These are phyloP conservation scores for Drosophila willistoni DNA, from an alignment of 1,140 invertebrate genomes.

Conservation along the genomic window DNA sequence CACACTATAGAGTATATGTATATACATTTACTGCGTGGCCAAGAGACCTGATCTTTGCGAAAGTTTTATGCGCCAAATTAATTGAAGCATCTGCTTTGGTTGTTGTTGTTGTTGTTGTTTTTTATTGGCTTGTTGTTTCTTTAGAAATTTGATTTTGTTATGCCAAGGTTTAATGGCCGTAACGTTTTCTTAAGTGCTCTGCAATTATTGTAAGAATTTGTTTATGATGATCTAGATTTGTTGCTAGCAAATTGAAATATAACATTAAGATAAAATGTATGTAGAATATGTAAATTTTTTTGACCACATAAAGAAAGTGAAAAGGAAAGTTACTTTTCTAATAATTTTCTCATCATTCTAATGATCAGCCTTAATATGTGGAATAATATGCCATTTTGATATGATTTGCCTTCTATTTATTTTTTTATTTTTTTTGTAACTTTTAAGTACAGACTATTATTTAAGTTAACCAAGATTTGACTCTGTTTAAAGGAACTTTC, in stretches of 20 bases:
- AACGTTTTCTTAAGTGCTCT: slow-evolving; percentile 60
- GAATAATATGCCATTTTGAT: no score
- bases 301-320: slow-evolving; percentile 19
- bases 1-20: no score
- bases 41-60: slow-evolving; percentile 49
- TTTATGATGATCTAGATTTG: slow-evolving; percentile 45
- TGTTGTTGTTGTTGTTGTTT: slow-evolving; percentile 12
- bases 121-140: slow-evolving; percentile 58
- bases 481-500: no score
- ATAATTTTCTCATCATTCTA: background rate
- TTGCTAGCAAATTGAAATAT: slow-evolving; percentile 38
- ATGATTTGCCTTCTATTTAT: no score
- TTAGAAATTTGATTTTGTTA: slow-evolving; percentile 34
- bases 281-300: slow-evolving; percentile 5
- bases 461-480: no score
- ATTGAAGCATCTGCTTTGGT: slow-evolving; percentile 51
- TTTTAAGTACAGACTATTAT: no score
- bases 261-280: background rate
- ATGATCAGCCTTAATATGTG: no score
- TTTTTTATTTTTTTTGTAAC: no score
- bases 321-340: slow-evolving; percentile 38
- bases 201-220: slow-evolving; percentile 39
- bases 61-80: slow-evolving; percentile 72
- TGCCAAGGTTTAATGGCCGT: slow-evolving; percentile 61
- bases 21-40: slow-evolving; percentile 46